Evolutionary conservation across 1,140 invertebrate species (phyloP).

Genomic region (Drosophila rhopaloa): DNA sequence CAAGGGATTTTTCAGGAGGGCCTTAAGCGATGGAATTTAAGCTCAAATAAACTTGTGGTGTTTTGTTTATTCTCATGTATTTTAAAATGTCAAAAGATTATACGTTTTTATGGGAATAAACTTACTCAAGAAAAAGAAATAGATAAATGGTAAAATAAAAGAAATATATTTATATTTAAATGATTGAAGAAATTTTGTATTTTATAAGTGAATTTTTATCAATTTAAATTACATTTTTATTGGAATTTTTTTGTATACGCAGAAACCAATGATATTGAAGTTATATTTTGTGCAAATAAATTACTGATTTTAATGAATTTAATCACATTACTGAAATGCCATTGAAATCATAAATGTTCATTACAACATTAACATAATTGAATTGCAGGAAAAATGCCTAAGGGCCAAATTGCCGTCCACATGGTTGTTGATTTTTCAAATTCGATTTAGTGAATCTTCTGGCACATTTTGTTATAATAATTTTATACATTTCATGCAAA

Average conservation of each 20-base stretch:
- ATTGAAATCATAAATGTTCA: conserved; percentile 29
- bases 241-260: not conserved
- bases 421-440: conserved; percentile 37
- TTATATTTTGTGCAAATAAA: not conserved
- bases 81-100: no score
- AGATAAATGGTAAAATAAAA: no score
- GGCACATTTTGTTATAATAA: conserved; percentile 29
- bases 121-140: no score
- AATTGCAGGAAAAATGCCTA: conserved; percentile 25
- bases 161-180: no score
- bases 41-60: not conserved
- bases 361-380: conserved; percentile 30
- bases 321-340: conserved; percentile 16
- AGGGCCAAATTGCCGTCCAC: conserved; percentile 14
- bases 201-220: no score
- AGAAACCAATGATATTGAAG: not conserved
- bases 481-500: conserved; percentile 38
- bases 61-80: not conserved
- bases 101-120: no score
- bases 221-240: no score
- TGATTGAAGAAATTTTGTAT: no score
- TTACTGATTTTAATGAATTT: conserved; percentile 14
- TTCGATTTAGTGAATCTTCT: conserved; percentile 32
- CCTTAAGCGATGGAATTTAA: conserved; percentile 14
- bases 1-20: conserved; percentile 21